Percentiles rank a stretch among this genome's conserved stretches.
Evolutionary conservation across 2,888 invertebrate genomes (phyloP).

Genomic region (Notocelia uddmanniana): DNA sequence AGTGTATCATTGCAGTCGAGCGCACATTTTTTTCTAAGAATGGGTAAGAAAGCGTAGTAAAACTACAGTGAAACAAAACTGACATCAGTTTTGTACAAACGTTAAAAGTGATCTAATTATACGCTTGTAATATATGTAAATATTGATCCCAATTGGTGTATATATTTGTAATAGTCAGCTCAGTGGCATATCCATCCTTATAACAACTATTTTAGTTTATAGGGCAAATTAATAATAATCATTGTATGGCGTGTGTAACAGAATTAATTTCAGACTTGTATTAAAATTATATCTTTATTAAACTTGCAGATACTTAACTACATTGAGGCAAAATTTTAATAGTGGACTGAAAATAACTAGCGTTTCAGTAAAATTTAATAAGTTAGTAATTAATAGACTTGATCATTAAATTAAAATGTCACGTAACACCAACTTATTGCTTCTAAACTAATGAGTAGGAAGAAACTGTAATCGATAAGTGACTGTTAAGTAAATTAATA

Average conservation of each 20-base stretch:
- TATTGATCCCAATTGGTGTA: constrained; percentile 50
- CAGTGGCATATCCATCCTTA: constrained; percentile 82
- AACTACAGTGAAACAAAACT: constrained; percentile 11
- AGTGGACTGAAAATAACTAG: constrained; percentile 53
- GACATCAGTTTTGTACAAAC: not conserved
- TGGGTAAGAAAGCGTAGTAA: constrained; percentile 4
- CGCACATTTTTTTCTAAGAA: not conserved
- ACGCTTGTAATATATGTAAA: constrained; percentile 53
- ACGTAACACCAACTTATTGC: constrained; percentile 63
- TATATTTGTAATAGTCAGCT: constrained; percentile 69
- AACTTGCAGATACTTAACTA: constrained; percentile 45
- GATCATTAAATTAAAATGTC: constrained; percentile 54
- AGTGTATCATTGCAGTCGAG: constrained; percentile 2
- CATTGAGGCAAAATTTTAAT: constrained; percentile 47
- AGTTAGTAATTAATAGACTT: constrained; percentile 49
- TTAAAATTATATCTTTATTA: constrained; percentile 49
- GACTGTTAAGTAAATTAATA: too few species aligned
- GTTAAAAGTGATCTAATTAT: constrained; percentile 44
- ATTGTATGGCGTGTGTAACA: constrained; percentile 26
- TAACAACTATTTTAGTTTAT: constrained; percentile 62
- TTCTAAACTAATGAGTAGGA: constrained; percentile 46
- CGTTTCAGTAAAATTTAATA: constrained; percentile 50
- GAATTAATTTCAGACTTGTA: constrained; percentile 53
- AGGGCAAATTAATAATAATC: constrained; percentile 52
- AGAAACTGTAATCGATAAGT: constrained; percentile 31